These are phyloP conservation scores for Aporophyla nigra DNA, from an alignment of 2,888 invertebrate genomes.

Conservation along the genomic window DNA sequence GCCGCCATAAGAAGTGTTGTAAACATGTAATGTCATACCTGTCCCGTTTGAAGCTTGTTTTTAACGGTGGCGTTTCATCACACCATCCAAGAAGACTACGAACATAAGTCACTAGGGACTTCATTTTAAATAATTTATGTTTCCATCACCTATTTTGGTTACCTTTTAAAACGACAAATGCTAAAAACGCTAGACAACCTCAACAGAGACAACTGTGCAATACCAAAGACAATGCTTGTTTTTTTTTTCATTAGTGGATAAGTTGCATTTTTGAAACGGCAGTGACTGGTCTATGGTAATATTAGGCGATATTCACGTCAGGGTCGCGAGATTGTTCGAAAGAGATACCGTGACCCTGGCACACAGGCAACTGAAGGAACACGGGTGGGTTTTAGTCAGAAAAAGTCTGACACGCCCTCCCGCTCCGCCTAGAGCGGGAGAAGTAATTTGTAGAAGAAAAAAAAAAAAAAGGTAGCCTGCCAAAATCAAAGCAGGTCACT, in stretches of 20 bases:
- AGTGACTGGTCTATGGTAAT: constrained; percentile 27
- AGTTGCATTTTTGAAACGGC: background rate
- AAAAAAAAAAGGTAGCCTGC: no score
- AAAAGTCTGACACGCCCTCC: no score
- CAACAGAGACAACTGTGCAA: constrained; percentile 72
- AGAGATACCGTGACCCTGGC: no score
- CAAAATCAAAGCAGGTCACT: no score
- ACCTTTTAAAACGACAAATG: constrained; percentile 64
- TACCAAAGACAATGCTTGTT: constrained; percentile 58
- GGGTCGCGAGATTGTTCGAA: no score
- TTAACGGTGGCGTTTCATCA: constrained; percentile 78
- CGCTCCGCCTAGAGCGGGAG: no score
- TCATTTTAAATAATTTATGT: constrained; percentile 82
- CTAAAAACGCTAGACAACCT: constrained; percentile 70
- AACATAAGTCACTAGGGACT: constrained; percentile 86
- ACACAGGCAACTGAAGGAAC: no score
- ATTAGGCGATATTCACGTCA: background rate
- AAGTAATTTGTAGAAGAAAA: no score
- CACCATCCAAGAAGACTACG: constrained; percentile 83
- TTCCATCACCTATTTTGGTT: constrained; percentile 82
- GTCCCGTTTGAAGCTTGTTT: constrained; percentile 87
- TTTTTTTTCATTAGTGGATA: constrained; percentile 1
- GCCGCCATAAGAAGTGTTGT: constrained; percentile 89
- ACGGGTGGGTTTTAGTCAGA: no score
- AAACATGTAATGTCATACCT: constrained; percentile 89